phyloP scores from a whole-genome alignment of 1,140 invertebrate species.

The Aleiodes sp. region DNA sequence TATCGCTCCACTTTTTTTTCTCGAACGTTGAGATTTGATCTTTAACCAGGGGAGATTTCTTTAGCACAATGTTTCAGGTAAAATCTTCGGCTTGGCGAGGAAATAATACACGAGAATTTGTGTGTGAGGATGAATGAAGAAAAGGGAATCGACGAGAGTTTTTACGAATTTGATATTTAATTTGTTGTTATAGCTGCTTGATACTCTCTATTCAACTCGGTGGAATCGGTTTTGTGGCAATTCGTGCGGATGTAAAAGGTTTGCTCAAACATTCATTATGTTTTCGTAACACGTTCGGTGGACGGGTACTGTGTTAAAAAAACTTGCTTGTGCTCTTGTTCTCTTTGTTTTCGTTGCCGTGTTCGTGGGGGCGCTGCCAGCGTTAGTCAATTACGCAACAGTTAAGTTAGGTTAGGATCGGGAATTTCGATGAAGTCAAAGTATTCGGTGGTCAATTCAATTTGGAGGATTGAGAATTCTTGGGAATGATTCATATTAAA shows the following conservation, averaged over 20 bases:
- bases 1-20: conserved; percentile 51
- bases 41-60: background rate
- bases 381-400: too few species aligned
- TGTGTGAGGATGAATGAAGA: background rate
- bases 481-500: too few species aligned
- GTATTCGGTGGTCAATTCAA: too few species aligned
- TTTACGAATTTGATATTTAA: background rate
- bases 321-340: background rate
- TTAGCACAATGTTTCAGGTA: background rate
- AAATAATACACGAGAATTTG: too few species aligned
- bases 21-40: background rate
- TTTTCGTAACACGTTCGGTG: conserved; percentile 54
- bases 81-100: background rate
- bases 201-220: conserved; percentile 43
- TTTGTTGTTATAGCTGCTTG: conserved; percentile 40
- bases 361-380: conserved; percentile 20
- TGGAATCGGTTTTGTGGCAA: too few species aligned
- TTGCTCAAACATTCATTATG: conserved; percentile 64
- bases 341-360: background rate
- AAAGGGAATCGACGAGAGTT: background rate
- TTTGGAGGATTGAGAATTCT: too few species aligned
- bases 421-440: too few species aligned
- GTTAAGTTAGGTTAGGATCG: too few species aligned
- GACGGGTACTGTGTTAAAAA: too few species aligned
- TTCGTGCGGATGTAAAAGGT: conserved; percentile 39